Evolutionary conservation across 30 jellyfish, hydroid and myxozoan species (phyloP).

Genomic region (Hydractinia symbiolongicarpus): DNA sequence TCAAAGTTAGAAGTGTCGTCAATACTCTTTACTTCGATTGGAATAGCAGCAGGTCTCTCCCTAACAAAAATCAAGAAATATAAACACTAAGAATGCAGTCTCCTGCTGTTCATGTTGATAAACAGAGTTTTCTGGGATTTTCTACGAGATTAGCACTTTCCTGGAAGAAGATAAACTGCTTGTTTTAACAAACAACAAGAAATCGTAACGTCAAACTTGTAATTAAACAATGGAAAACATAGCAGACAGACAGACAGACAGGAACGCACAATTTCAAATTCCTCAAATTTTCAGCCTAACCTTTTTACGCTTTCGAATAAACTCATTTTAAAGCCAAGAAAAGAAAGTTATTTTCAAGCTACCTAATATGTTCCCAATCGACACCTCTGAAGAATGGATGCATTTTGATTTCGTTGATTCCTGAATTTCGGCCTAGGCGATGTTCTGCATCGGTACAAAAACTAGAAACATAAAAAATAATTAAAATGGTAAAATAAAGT

Average conservation of each 20-base stretch:
- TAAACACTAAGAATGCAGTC: not conserved
- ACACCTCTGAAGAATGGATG: constrained; percentile 86
- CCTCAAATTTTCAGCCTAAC: too few species aligned
- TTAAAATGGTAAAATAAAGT: too few species aligned
- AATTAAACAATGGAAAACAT: not conserved
- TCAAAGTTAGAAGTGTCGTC: constrained; percentile 98
- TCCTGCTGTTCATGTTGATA: not conserved
- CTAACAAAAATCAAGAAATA: constrained; percentile 26
- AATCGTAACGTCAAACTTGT: too few species aligned
- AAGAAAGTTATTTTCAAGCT: not conserved
- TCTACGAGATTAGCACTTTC: not conserved
- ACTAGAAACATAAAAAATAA: constrained; percentile 4
- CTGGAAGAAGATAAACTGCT: not conserved
- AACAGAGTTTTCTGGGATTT: not conserved
- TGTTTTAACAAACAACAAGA: not conserved
- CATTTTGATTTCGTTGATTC: constrained; percentile 77
- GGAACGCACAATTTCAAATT: not conserved
- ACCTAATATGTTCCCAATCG: constrained; percentile 97
- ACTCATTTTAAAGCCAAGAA: not conserved
- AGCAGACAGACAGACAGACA: not conserved
- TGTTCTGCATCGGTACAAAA: constrained; percentile 90
- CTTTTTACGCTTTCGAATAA: not conserved
- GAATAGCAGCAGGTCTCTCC: constrained; percentile 98
- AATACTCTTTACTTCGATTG: constrained; percentile 90
- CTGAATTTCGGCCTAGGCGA: constrained; percentile 76